Evolutionary conservation across 2,888 invertebrate genomes (phyloP).

Genomic region (Endomychus coccineus): DNA sequence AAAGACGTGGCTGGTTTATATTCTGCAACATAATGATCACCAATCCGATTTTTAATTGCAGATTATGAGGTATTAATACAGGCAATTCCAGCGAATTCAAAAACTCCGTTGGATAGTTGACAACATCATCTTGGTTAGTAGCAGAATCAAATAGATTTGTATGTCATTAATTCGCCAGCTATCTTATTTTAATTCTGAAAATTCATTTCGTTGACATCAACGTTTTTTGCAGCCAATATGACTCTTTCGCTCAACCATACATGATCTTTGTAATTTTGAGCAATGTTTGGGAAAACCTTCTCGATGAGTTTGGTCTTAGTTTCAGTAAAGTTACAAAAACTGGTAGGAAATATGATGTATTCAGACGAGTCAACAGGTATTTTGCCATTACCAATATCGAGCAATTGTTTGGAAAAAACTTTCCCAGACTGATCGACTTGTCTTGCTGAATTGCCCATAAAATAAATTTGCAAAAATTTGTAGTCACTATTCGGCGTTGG

Average conservation of each 20-base stretch:
- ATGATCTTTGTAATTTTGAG: conserved; percentile 26
- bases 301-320: conserved; percentile 28
- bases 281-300: conserved; percentile 31
- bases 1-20: no score
- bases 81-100: no score
- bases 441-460: no score
- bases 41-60: no score
- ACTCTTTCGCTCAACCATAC: conserved; percentile 20
- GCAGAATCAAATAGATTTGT: no score
- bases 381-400: conserved; percentile 30
- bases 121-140: no score
- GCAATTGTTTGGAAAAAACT: conserved; percentile 27
- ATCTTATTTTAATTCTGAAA: conserved; percentile 15
- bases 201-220: conserved; percentile 21
- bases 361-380: conserved; percentile 24
- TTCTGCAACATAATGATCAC: no score
- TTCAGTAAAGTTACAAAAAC: conserved; percentile 27
- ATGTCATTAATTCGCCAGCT: no score
- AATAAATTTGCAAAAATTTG: no score
- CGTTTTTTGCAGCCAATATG: conserved; percentile 31
- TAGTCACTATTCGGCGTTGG: no score
- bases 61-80: no score
- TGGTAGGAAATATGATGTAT: conserved; percentile 26
- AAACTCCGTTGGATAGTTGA: no score
- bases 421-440: conserved; percentile 24